Base-by-base conservation (phyloP, 2,113 vertebrate genomes). In the Sinocyclocheilus rhinocerous region DNA sequence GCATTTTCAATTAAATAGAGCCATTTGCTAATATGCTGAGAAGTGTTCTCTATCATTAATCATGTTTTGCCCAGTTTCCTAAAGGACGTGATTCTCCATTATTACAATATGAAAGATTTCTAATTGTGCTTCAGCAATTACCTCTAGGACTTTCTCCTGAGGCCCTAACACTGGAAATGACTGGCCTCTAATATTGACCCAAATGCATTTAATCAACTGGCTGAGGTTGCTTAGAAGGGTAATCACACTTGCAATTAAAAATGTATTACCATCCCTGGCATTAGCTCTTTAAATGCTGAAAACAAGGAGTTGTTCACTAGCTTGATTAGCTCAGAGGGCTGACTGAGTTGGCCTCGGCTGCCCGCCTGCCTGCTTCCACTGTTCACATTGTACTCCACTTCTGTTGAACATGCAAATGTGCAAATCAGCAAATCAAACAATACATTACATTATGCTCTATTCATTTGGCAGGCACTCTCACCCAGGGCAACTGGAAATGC, bases 191-290 rank as follows among this genome's bases (percentile, higher is more conserved):
- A 94, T 93, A 94, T 93, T 92, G 92, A 94, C 92, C 93, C 89
- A 93, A 93, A 93, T 92, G 89, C 91, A 93, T 94, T 94, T 94
- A 95, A 94, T 94, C 94, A 95, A 92, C 88, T 77, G 45, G 87
- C 90, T 91, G 92, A 92, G 91, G 90, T 93, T 94, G 92, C 93
- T 93, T 90, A 88, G 90, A 91, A 67, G 86, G 88, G 91, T 92
- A 94, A 95, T 94, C 93, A 94, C 92, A 94, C 92, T 93, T 87
- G 92, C 93, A 94, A 95, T 95, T 95, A 94, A 94, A 94, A 93
- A 92, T 92, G 92, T 92, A 93, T 95, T 93, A 94, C 90, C 89
- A 91, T 92, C 91, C 89, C 79, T 90, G 89, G 92, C 91, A 72
- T 85, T 45, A 86, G 81, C 33, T 84, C 52, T 75, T 77, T 33